These are phyloP conservation scores for Anabas testudineus DNA, from an alignment of 2,797 vertebrate genomes.

Conservation along the genomic window DNA sequence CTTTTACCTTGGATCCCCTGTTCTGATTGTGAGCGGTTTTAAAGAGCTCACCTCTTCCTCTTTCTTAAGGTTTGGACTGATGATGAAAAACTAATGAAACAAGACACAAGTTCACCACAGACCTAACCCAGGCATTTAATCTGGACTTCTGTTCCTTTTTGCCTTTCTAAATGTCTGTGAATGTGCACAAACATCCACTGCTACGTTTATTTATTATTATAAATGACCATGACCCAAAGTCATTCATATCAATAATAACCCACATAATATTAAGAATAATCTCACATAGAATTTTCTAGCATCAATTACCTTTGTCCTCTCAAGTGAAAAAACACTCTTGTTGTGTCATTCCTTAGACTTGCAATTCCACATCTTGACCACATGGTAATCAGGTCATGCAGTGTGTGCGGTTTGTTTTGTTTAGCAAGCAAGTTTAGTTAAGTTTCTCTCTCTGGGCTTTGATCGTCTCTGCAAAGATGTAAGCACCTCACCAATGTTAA, in stretches of 20 bases:
- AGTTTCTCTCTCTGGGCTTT: conserved; percentile 36
- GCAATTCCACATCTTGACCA: conserved; percentile 28
- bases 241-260: too few relatives aligned
- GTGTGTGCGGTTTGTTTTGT: conserved; percentile 46
- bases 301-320: neutral
- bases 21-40: conserved; percentile 10
- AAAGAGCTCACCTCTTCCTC: conserved; percentile 16
- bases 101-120: conserved; percentile 55
- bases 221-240: neutral
- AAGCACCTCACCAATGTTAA: conserved; percentile 65
- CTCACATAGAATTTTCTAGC: conserved; percentile 3
- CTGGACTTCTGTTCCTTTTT: conserved; percentile 11
- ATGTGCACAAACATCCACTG: neutral
- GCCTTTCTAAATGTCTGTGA: neutral
- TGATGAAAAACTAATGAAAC: conserved; percentile 64
- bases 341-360: conserved; percentile 19
- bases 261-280: conserved; percentile 19
- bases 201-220: conserved; percentile 5
- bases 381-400: conserved; percentile 29
- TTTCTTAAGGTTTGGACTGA: conserved; percentile 38
- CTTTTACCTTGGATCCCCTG: conserved; percentile 37
- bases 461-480: conserved; percentile 48
- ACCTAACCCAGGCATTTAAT: conserved; percentile 52
- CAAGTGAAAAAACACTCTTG: conserved; percentile 5
- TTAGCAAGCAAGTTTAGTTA: conserved; percentile 42